Evolutionary conservation across 2,113 vertebrate species (phyloP).

Genomic region (Phylloscopus trochilus): DNA sequence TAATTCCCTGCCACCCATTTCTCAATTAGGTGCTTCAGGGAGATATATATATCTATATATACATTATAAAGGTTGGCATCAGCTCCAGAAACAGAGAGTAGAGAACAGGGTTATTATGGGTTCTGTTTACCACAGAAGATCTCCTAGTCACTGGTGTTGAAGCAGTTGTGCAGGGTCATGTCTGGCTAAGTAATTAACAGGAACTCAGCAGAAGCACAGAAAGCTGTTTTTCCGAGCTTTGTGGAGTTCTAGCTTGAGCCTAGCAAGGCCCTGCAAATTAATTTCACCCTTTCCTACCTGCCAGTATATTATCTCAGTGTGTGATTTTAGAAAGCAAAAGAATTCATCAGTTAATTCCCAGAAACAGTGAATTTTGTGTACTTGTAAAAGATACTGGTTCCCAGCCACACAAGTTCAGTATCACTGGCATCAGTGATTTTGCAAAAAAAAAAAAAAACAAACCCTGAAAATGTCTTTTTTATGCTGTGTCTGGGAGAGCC

Average conservation of each 20-base stretch:
- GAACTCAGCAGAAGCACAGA: constrained; percentile 25
- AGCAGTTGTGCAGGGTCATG: background rate
- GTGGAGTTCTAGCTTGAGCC: background rate
- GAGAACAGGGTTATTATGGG: background rate
- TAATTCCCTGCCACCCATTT: background rate
- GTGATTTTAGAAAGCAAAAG: background rate
- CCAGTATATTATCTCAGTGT: background rate
- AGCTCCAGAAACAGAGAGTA: background rate
- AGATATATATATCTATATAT: background rate
- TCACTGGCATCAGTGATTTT: background rate
- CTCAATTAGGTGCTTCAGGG: background rate
- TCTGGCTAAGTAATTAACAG: constrained; percentile 37
- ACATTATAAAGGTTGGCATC: background rate
- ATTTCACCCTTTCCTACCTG: background rate
- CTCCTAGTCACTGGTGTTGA: background rate
- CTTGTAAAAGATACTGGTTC: background rate
- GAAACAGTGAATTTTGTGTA: background rate
- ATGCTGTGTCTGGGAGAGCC: background rate
- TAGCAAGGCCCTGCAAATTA: background rate
- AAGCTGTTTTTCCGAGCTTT: constrained; percentile 20
- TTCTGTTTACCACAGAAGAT: background rate
- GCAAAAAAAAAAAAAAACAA: background rate
- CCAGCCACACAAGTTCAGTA: background rate
- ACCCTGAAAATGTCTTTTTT: accelerated
- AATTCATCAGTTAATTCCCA: background rate